Conservation (phyloP, 2,797 vertebrate species). For the Limnodromus scolopaceus region DNA sequence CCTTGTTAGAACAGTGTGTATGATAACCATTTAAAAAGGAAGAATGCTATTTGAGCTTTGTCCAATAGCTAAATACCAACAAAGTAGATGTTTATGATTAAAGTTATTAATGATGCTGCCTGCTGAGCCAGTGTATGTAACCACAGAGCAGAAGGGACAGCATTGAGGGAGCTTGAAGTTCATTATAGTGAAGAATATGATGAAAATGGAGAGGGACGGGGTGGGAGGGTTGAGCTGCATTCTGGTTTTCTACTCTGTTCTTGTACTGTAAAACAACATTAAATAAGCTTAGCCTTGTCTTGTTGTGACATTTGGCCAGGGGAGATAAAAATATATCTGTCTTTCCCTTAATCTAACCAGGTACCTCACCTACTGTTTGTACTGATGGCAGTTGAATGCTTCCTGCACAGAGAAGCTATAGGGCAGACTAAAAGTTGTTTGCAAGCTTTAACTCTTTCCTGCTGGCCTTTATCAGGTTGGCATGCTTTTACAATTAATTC, state of each 20-base stretch:
- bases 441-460: slow-evolving; percentile 1
- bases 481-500: slow-evolving; percentile 4
- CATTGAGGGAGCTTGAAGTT: background rate
- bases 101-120: background rate
- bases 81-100: background rate
- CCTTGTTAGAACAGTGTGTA: background rate
- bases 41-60: background rate
- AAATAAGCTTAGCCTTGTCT: background rate
- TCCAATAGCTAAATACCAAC: background rate
- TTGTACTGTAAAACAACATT: background rate
- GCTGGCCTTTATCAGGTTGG: slow-evolving; percentile 6
- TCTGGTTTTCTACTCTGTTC: background rate
- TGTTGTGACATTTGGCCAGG: background rate
- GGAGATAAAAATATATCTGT: background rate
- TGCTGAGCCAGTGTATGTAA: background rate
- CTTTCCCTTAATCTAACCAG: background rate
- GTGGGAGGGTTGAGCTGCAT: background rate
- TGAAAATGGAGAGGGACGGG: background rate
- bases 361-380: background rate
- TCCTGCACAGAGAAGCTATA: slow-evolving; percentile 8
- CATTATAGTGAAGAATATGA: background rate
- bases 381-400: background rate
- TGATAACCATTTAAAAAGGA: background rate
- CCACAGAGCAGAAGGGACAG: background rate
- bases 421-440: slow-evolving; percentile 13